A percentile compares a stretch with the other conserved stretches of the same genome.
Conservation (phyloP, 1,140 invertebrate genomes). For the Potamilus streckersoni region DNA sequence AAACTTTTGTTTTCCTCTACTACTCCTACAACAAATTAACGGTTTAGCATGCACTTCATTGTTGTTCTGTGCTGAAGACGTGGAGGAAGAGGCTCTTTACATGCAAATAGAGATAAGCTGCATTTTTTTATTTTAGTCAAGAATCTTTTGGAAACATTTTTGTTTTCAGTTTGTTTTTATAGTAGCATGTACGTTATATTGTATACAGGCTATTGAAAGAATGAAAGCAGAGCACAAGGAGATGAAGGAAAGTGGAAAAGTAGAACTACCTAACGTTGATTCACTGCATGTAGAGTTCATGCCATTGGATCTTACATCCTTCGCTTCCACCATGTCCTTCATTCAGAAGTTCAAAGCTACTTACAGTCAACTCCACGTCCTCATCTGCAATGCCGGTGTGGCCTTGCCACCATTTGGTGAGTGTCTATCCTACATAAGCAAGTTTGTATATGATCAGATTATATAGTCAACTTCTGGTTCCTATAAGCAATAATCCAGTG, state of each 20-base stretch:
- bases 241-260: not conserved
- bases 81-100: not conserved
- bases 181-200: not conserved
- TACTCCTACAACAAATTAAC: too few relatives aligned
- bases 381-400: conserved; percentile 31
- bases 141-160: not conserved
- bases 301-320: conserved; percentile 23
- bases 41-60: not conserved
- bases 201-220: conserved; percentile 18
- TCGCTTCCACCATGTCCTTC: conserved; percentile 20
- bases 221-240: conserved; percentile 26
- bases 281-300: conserved; percentile 18
- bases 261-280: conserved; percentile 2
- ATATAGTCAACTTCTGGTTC: too few relatives aligned
- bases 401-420: conserved; percentile 20
- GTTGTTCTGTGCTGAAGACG: not conserved
- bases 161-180: not conserved
- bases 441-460: too few relatives aligned
- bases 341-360: conserved; percentile 13
- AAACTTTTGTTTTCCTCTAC: too few relatives aligned
- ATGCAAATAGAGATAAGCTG: not conserved
- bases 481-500: too few relatives aligned
- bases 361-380: conserved; percentile 20
- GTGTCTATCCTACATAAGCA: not conserved
- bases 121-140: not conserved